Evolutionary conservation across 2,113 vertebrate species (phyloP), one percentile per base, ranked within the genome.

Genomic region (Lagenorhynchus albirostris): DNA sequence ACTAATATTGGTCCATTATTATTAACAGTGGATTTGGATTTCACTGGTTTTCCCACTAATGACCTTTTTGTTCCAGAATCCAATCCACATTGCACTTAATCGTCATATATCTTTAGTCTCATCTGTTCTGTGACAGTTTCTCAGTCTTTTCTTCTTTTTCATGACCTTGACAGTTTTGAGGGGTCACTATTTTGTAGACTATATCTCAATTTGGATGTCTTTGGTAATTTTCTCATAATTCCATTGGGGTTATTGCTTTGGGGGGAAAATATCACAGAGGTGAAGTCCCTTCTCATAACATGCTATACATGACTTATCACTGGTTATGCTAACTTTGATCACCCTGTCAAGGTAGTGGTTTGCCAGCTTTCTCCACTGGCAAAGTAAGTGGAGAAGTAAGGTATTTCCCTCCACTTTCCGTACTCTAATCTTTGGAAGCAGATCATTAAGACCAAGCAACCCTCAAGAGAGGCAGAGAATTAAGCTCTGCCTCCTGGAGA

Each of bases 131-230:
- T 68, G 86, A 85, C 36, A 80, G 44, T 85, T 82, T 92, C 21
- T 55, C 62, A 92, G 76, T 81, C 62, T 88, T 87, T 33, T 73
- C 73, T 50, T 84, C 67, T 92, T 89, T 89, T 58, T 96, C 25
- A 92, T 13, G 20, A 83, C 29, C 58, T 82, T 70, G 36, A 93
- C 8, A 70, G 26, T 58, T 89, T 89, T 95, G 53, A 62, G 44
- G 62, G 89, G 53, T 83, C 77, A 89, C 31, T 41, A 50, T 67
- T 85, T 95, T 85, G 33, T 60, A 89, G 17, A 92, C 83, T 83
- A 36, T 65, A 38, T 89, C 67, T 88, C n/a, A 67, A 50, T 90
- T 74, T 83, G 44, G 60, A 83, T 83, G 44, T 74, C 25, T 85
- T 53, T 81, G 15, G 15, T 80, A 60, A 65, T 55, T 67, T 89